phyloP scores from a whole-genome alignment of 2,888 invertebrate genomes.

The Brenthis ino region DNA sequence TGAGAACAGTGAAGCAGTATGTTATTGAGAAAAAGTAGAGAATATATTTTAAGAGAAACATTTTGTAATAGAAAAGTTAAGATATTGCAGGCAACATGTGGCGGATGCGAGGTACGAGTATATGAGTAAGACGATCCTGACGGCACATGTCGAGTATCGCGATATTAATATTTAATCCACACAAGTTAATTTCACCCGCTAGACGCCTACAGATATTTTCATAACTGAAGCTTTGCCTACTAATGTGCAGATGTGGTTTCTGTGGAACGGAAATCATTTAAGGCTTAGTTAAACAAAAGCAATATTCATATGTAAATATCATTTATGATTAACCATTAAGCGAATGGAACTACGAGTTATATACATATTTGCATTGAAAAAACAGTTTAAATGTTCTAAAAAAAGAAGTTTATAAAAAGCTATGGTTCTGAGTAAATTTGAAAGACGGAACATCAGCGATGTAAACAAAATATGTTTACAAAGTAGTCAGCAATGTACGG shows the following conservation, averaged over 20 bases:
- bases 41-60: slow-evolving; percentile 15
- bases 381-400: background rate
- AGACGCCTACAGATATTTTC: slow-evolving; percentile 43
- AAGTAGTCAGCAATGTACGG: slow-evolving; percentile 68
- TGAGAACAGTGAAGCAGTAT: slow-evolving; percentile 1
- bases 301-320: slow-evolving; percentile 34
- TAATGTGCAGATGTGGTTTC: slow-evolving; percentile 36
- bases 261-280: slow-evolving; percentile 33
- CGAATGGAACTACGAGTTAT: background rate
- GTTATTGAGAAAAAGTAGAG: slow-evolving; percentile 3
- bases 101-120: slow-evolving; percentile 33
- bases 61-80: slow-evolving; percentile 40
- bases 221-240: slow-evolving; percentile 41
- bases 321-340: slow-evolving; percentile 4
- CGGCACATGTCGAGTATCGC: slow-evolving; percentile 42
- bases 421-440: slow-evolving; percentile 31
- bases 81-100: slow-evolving; percentile 44
- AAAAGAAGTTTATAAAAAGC: slow-evolving; percentile 20
- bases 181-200: slow-evolving; percentile 45
- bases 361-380: background rate
- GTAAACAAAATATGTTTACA: slow-evolving; percentile 66
- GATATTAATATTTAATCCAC: slow-evolving; percentile 47
- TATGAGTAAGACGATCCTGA: slow-evolving; percentile 38
- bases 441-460: slow-evolving; percentile 37
- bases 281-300: slow-evolving; percentile 33